Percentiles rank a stretch among this genome's conserved stretches.
These are phyloP conservation scores for Macrotis lagotis DNA, from an alignment of 2,113 vertebrate genomes.

Conservation along the genomic window DNA sequence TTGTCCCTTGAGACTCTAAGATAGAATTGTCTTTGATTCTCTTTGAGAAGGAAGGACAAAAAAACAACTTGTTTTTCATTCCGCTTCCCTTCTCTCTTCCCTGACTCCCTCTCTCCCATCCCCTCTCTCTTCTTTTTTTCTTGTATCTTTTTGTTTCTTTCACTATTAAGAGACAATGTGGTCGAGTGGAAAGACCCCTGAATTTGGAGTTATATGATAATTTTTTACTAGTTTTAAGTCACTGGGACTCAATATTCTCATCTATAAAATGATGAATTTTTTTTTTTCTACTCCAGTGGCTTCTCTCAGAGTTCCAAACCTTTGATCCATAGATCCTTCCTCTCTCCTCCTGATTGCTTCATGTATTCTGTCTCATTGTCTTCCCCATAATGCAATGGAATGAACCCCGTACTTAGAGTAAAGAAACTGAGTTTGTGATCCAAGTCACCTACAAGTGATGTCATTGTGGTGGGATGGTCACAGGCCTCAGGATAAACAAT, in stretches of 20 bases:
- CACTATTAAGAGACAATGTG: neutral
- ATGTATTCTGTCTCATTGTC: too few relatives aligned
- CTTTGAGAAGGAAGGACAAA: too few relatives aligned
- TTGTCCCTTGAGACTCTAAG: too few relatives aligned
- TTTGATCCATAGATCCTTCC: neutral
- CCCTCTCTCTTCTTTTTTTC: neutral
- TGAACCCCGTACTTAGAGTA: neutral
- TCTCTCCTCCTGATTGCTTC: neutral
- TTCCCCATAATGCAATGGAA: neutral
- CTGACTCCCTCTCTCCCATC: neutral
- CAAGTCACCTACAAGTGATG: accelerated
- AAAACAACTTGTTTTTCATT: too few relatives aligned
- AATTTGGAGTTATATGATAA: neutral
- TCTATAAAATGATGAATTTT: neutral
- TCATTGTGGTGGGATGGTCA: neutral
- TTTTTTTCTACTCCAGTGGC: too few relatives aligned
- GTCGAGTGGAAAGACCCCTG: neutral
- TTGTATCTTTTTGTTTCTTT: accelerated
- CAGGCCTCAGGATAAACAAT: neutral
- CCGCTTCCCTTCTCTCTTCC: neutral
- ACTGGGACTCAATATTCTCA: neutral
- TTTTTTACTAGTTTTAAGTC: neutral
- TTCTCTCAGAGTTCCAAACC: neutral
- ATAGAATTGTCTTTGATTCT: too few relatives aligned
- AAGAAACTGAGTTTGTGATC: neutral